Percentiles rank a stretch among this genome's conserved stretches.
These are phyloP conservation scores for Chiloscyllium punctatum DNA, from an alignment of 2,797 vertebrate genomes.

Conservation along the genomic window DNA sequence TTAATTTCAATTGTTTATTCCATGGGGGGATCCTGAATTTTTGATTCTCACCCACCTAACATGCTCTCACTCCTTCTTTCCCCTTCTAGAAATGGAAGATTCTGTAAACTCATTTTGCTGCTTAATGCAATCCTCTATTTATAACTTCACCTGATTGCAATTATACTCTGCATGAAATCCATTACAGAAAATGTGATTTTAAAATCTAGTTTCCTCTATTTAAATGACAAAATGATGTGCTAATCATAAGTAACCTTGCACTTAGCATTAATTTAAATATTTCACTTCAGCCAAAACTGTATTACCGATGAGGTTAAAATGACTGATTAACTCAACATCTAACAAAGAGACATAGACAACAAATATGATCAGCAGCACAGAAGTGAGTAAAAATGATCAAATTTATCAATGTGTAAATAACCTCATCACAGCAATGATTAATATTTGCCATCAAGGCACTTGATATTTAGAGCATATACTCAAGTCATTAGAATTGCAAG, in stretches of 20 bases:
- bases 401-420: neutral
- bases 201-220: neutral
- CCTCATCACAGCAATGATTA: neutral
- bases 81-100: neutral
- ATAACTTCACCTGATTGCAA: neutral
- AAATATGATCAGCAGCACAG: neutral
- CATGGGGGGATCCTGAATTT: too few relatives aligned
- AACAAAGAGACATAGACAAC: neutral
- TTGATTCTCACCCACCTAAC: too few relatives aligned
- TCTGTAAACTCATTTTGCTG: neutral
- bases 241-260: neutral
- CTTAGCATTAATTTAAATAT: neutral
- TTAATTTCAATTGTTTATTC: too few relatives aligned
- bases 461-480: neutral
- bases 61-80: too few relatives aligned
- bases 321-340: neutral
- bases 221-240: neutral
- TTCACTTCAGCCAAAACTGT: neutral
- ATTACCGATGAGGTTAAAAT: neutral
- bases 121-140: neutral
- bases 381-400: neutral
- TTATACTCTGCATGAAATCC: neutral
- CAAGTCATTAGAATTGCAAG: neutral
- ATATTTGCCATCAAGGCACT: neutral
- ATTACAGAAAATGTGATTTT: neutral